Base-by-base conservation (phyloP, 2,888 invertebrate species). In the Sicus ferrugineus region DNA sequence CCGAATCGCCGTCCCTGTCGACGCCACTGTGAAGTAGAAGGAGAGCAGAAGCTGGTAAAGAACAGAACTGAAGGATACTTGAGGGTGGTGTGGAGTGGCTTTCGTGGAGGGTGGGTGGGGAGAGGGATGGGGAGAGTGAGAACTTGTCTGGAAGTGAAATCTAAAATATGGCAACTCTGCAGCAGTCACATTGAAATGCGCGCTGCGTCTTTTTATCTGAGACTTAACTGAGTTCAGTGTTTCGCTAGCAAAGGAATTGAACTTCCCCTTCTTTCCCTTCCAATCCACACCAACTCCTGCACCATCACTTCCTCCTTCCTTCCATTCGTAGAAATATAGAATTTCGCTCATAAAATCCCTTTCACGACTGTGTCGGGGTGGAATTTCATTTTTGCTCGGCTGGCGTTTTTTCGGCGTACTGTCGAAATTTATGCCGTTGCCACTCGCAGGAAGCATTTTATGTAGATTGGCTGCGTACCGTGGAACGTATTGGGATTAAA, bases 381-480 rank as follows among this genome's bases (percentile, higher is more conserved):
- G 72, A 72, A 72, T 31, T 71, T 59, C 64, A 65, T 72, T 72
- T 42, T 69, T 67, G 66, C 68, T 62, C 28, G 31, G 63, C 42
- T 52, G 50, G 48, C 21, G 16, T 64, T 46, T 50, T 50, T 59
- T 65, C 48, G 23, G 31, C 42, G 42, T 28, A 56, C 21, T 5
- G 9, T 19, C 23, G 61, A 38, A 61, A 56, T 61, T 58, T 66
- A 66, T 54, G 54, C 46, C 23, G 21, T 46, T 19, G 66, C 66
- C n/a, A 28, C 46, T 54, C 54, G 21, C 38, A 54, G 48, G 16
- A 52, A 54, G 67, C 68, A 73, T 73, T 75, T 73, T 74, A 75
- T 75, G 73, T 75, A 74, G 71, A 74, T 74, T 70, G 70, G 54
- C 65, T 63, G 2, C 1, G 4, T 5, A 65, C 52, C 34, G 31